Evolutionary conservation across 2,888 invertebrate species (phyloP).

Genomic region (Venusia cambrica): DNA sequence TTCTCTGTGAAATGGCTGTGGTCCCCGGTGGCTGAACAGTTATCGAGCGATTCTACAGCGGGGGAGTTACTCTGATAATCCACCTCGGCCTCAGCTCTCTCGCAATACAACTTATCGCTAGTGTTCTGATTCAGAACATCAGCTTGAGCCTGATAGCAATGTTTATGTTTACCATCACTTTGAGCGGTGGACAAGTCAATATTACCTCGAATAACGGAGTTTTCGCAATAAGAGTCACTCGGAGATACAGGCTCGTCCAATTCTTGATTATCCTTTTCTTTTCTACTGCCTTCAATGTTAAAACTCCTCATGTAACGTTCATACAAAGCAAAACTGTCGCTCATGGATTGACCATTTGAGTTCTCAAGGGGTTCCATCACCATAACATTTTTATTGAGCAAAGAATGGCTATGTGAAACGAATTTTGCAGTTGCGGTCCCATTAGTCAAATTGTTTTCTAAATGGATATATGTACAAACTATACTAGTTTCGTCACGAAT

Average conservation of each 20-base stretch:
- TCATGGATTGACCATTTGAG: constrained; percentile 70
- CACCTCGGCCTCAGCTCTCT: constrained; percentile 42
- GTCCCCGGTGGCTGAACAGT: constrained; percentile 55
- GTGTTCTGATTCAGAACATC: constrained; percentile 42
- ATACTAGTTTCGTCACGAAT: background rate
- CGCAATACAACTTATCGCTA: constrained; percentile 47
- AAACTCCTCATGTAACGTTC: constrained; percentile 74
- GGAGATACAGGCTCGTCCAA: constrained; percentile 39
- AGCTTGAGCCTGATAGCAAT: constrained; percentile 43
- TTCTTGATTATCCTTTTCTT: constrained; percentile 38
- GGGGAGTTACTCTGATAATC: constrained; percentile 54
- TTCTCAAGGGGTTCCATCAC: constrained; percentile 75
- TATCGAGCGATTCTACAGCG: constrained; percentile 47
- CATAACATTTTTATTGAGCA: constrained; percentile 59
- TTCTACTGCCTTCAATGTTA: constrained; percentile 56
- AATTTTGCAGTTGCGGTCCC: too few relatives aligned
- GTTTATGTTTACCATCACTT: constrained; percentile 49
- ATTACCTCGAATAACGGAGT: constrained; percentile 57
- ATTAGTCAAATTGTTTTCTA: too few relatives aligned
- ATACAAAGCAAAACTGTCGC: constrained; percentile 72
- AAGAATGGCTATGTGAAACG: too few relatives aligned
- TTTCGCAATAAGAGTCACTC: constrained; percentile 46
- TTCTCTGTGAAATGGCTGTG: constrained; percentile 59
- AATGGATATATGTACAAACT: too few relatives aligned
- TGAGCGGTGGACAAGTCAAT: constrained; percentile 57